A percentile compares a stretch with the other conserved stretches of the same genome.
phyloP scores from a whole-genome alignment of 2,888 invertebrate genomes.

The Dendrolimus houi region DNA sequence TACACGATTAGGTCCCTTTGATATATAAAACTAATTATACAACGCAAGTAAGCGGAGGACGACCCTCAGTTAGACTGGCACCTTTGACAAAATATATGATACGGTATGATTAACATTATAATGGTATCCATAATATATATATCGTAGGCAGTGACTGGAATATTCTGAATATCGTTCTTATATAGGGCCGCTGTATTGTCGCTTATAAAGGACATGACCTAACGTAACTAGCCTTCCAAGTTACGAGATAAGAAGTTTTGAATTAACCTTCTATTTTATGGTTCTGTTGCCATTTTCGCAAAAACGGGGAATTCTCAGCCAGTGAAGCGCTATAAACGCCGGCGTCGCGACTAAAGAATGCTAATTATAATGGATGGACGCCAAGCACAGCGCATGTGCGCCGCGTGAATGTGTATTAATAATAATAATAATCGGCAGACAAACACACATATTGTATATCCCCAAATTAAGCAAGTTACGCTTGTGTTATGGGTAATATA shows the following conservation, averaged over 20 bases:
- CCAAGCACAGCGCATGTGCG: too few relatives aligned
- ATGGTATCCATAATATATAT: background rate
- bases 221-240: background rate
- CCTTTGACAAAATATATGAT: background rate
- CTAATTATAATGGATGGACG: too few relatives aligned
- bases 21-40: background rate
- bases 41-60: background rate
- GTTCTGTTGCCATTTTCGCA: too few relatives aligned
- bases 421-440: too few relatives aligned
- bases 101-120: background rate
- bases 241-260: too few relatives aligned
- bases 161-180: background rate
- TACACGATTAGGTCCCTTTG: background rate
- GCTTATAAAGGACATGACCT: background rate
- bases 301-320: too few relatives aligned
- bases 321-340: too few relatives aligned
- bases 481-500: too few relatives aligned
- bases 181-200: background rate
- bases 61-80: background rate
- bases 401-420: too few relatives aligned
- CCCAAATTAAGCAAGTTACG: too few relatives aligned
- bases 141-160: background rate
- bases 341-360: too few relatives aligned
- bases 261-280: conserved; percentile 15
- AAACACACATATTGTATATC: too few relatives aligned